These are phyloP conservation scores for Notocelia uddmanniana DNA, from an alignment of 2,888 invertebrate species.

Conservation along the genomic window DNA sequence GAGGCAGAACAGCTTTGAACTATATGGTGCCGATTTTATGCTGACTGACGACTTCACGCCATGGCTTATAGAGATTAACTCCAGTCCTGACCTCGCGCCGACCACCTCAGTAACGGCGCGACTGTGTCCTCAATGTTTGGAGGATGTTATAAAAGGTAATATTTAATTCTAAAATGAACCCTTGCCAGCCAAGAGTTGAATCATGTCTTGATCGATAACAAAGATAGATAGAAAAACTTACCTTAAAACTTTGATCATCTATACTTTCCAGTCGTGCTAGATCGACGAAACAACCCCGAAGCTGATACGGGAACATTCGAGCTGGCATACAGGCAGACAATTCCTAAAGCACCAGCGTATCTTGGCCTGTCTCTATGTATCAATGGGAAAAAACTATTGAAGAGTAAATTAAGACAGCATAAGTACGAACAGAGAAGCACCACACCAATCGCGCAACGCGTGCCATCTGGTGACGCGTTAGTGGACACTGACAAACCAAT, in stretches of 20 bases:
- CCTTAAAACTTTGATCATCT: conserved; percentile 21
- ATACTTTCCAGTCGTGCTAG: conserved; percentile 89
- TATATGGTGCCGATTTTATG: conserved; percentile 98
- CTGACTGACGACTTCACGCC: conserved; percentile 94
- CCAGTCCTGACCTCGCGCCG: conserved; percentile 96
- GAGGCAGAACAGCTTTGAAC: conserved; percentile 93
- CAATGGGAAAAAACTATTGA: conserved; percentile 87
- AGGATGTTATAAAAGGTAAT: conserved; percentile 97
- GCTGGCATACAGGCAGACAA: conserved; percentile 90
- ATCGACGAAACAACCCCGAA: conserved; percentile 89
- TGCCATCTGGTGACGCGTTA: conserved; percentile 64
- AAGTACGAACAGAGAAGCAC: conserved; percentile 72
- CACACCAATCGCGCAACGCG: conserved; percentile 63
- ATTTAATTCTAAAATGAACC: not conserved
- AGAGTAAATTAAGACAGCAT: conserved; percentile 71
- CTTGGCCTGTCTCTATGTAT: conserved; percentile 90
- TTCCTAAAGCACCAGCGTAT: conserved; percentile 93
- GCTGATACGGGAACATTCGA: conserved; percentile 94
- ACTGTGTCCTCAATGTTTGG: conserved; percentile 94
- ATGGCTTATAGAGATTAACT: conserved; percentile 98
- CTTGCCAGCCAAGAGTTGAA: no score
- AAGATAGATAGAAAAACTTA: no score
- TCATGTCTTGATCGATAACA: no score
- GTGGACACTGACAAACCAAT: conserved; percentile 66
- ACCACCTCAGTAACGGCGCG: conserved; percentile 95